Base-by-base conservation (phyloP, 2,797 vertebrate genomes). In the Tenualosa ilisha region DNA sequence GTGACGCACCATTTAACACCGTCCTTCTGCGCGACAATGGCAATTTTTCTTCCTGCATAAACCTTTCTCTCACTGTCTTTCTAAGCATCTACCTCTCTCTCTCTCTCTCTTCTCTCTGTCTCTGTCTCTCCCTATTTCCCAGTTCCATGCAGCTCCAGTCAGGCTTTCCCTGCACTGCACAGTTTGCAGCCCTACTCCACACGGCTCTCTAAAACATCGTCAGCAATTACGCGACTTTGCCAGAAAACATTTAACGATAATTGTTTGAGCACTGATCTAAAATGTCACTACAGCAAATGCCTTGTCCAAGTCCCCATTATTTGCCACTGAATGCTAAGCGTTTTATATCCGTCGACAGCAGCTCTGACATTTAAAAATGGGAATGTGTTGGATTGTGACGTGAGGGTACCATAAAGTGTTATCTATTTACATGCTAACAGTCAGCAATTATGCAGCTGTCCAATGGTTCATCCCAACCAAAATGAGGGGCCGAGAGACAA, bases 1-100 rank as follows among this genome's bases (percentile, higher is more conserved):
- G 95, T 93, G 94, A 95, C 89, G 92, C 92, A 49, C 89, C 94
- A 96, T 96, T 96, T 96, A 94, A 94, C 94, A 95, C 93, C 93
- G 94, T 95, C 95, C 92, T 92, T 89, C 90, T 86, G 90, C 81
- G 86, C 85, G 90, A 96, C 93, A 94, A 94, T 92, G 92, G 93
- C 91, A 84, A 95, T 96, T 95, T 94, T 94, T 95, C 96, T 95
- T 94, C 91, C 87, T 51, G 89, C 88, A 90, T 93, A 91, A 93
- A 93, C 93, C 91, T 87, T 83, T 86, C 81, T 83, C 83, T 81
- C 87, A 20, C 56, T 59, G 24, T 82, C 61, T 59, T 50, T 87
- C 46, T 8, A 4, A 5, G 46, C 46, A 49, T 49, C 85, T 91
- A 15, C 85, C 85, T 82, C 81, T 85, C 68, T 85, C 89, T 89